phyloP scores from a whole-genome alignment of 2,797 vertebrate species.

The Pantherophis alleghaniensis region DNA sequence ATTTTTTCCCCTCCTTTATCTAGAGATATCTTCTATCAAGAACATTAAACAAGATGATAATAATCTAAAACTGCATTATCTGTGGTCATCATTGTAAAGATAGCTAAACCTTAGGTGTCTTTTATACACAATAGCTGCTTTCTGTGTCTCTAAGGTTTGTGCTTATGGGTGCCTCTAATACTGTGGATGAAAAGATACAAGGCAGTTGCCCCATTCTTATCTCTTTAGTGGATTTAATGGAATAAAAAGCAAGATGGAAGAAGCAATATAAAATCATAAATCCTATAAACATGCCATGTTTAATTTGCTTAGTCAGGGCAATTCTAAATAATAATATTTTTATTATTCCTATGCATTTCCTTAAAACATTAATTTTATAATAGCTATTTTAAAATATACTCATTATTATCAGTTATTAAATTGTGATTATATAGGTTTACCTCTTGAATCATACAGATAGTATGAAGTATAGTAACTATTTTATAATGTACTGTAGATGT shows the following conservation, averaged over 20 bases:
- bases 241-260: neutral
- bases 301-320: neutral
- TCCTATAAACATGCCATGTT: neutral
- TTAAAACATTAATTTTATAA: constrained; percentile 8
- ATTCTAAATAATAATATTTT: neutral
- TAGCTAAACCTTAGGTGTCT: neutral
- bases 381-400: neutral
- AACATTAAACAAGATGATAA: neutral
- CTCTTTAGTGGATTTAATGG: neutral
- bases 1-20: neutral
- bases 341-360: neutral
- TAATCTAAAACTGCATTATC: neutral
- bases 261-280: neutral
- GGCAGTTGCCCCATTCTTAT: neutral
- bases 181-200: neutral
- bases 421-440: constrained; percentile 39
- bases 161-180: neutral
- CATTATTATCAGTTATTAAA: constrained; percentile 16
- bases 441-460: constrained; percentile 36
- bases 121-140: neutral
- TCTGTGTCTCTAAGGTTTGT: neutral
- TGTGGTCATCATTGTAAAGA: neutral
- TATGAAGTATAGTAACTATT: constrained; percentile 41
- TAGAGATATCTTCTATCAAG: neutral
- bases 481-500: constrained; percentile 38